These are phyloP conservation scores for Cottus gobio DNA, from an alignment of 2,113 vertebrate genomes.

Conservation along the genomic window DNA sequence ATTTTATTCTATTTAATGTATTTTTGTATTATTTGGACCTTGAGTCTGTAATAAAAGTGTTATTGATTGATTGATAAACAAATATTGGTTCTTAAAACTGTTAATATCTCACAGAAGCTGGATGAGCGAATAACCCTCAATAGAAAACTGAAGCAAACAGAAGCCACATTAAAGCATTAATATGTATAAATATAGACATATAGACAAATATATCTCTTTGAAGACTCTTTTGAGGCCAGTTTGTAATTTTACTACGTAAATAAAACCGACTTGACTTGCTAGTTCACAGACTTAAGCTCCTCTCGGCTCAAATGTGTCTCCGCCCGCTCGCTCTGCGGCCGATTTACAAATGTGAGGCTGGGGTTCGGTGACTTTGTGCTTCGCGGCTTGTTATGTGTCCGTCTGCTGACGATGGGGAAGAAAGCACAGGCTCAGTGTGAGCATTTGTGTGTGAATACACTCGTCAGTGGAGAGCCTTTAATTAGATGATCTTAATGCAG, in stretches of 20 bases:
- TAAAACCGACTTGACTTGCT: not conserved
- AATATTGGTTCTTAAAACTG: no score
- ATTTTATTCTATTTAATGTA: no score
- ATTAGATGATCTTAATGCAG: conserved; percentile 49
- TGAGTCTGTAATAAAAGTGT: no score
- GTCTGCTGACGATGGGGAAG: not conserved
- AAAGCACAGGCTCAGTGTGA: not conserved
- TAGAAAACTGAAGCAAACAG: not conserved
- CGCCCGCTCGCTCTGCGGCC: not conserved
- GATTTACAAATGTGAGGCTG: not conserved
- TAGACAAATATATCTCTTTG: not conserved
- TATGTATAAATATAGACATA: not conserved
- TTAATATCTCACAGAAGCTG: not conserved
- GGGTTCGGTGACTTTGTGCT: not conserved
- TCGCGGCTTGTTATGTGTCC: conserved; percentile 1
- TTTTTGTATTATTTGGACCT: no score
- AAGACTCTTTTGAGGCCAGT: not conserved
- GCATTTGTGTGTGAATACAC: conserved; percentile 45
- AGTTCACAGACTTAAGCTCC: not conserved
- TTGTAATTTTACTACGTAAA: not conserved
- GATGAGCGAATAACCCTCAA: not conserved
- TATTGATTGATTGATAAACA: no score
- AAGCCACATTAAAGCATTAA: not conserved
- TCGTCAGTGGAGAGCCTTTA: conserved; percentile 13
- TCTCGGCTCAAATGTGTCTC: not conserved